Percentiles rank a stretch among this genome's conserved stretches.
Evolutionary conservation across 2,113 vertebrate species (phyloP).

Genomic region (Acinonyx jubatus): DNA sequence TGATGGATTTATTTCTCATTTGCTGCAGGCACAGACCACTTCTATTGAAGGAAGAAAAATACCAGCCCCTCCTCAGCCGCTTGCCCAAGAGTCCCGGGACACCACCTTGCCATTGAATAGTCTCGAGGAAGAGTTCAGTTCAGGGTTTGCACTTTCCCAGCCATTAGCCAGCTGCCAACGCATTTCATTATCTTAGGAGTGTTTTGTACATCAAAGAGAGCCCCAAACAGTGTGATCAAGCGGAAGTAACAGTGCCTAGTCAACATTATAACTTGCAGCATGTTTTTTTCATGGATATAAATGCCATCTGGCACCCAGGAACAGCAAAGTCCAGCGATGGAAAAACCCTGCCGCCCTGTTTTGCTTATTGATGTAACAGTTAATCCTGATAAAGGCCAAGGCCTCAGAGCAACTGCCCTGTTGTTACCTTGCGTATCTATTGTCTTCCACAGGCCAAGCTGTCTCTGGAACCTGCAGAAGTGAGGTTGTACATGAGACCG

Average conservation of each 20-base stretch:
- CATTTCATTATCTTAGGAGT: slow-evolving; percentile 88
- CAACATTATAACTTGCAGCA: slow-evolving; percentile 77
- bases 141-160: slow-evolving; percentile 89
- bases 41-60: slow-evolving; percentile 81
- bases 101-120: slow-evolving; percentile 86
- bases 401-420: slow-evolving; percentile 79
- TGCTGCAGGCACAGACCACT: slow-evolving; percentile 74
- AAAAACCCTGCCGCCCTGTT: slow-evolving; percentile 77
- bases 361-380: slow-evolving; percentile 83
- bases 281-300: slow-evolving; percentile 73
- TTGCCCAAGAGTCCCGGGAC: slow-evolving; percentile 77
- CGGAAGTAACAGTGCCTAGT: slow-evolving; percentile 86
- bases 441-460: slow-evolving; percentile 78
- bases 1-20: slow-evolving; percentile 76
- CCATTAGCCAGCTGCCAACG: slow-evolving; percentile 90
- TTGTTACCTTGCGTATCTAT: slow-evolving; percentile 74
- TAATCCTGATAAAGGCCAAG: slow-evolving; percentile 82
- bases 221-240: slow-evolving; percentile 87
- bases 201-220: slow-evolving; percentile 87
- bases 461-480: slow-evolving; percentile 59
- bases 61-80: slow-evolving; percentile 73
- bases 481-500: slow-evolving; percentile 63
- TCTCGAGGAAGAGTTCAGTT: slow-evolving; percentile 85
- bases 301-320: slow-evolving; percentile 87
- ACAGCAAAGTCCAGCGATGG: slow-evolving; percentile 73